phyloP scores from a whole-genome alignment of 2,113 vertebrate genomes.

The Neomonachus schauinslandi region DNA sequence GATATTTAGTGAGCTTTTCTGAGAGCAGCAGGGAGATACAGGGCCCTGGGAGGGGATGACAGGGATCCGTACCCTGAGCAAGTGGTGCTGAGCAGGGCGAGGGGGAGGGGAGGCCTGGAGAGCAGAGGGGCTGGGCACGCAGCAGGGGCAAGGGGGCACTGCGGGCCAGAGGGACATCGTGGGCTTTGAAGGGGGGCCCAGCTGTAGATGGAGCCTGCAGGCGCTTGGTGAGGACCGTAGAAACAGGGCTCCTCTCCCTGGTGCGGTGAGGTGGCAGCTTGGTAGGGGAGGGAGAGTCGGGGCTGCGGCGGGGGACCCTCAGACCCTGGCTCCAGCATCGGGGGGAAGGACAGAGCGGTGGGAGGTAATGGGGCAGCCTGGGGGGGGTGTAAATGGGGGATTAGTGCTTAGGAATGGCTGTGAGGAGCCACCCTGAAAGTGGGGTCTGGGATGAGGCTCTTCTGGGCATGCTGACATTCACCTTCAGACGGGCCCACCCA shows the following conservation, averaged over 20 bases:
- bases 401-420: not conserved
- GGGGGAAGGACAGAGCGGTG: not conserved
- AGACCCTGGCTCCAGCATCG: not conserved
- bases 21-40: not conserved
- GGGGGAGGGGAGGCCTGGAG: not conserved
- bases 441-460: not conserved
- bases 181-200: not conserved
- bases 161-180: rapidly evolving
- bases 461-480: not conserved
- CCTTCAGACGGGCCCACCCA: too few species aligned
- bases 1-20: not conserved
- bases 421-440: not conserved
- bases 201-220: rapidly evolving
- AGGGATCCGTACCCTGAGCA: too few species aligned
- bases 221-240: not conserved
- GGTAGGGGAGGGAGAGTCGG: not conserved
- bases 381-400: not conserved
- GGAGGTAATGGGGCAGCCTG: not conserved
- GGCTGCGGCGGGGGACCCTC: rapidly evolving
- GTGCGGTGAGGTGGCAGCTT: not conserved
- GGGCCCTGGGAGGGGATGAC: not conserved
- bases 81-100: not conserved
- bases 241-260: rapidly evolving
- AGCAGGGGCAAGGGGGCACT: not conserved
- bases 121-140: rapidly evolving